These are phyloP conservation scores for Andrena dorsata DNA, from an alignment of 2,888 invertebrate genomes.

Conservation along the genomic window DNA sequence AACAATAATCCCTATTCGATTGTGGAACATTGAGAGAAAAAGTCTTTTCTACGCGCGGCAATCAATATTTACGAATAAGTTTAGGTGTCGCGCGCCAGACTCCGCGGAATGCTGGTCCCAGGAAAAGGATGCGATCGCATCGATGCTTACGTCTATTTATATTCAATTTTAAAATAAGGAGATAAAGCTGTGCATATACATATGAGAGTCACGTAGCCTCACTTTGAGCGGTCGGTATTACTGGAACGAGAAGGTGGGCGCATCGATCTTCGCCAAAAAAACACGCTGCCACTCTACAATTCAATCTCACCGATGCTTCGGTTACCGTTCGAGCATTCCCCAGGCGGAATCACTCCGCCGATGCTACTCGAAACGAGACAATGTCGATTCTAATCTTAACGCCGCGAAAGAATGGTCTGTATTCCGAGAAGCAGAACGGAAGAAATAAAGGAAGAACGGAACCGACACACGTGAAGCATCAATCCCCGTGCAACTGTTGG, in stretches of 20 bases:
- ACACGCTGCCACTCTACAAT: constrained; percentile 36
- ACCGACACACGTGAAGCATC: constrained; percentile 29
- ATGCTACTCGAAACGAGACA: neutral
- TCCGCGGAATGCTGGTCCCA: neutral
- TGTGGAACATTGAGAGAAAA: neutral
- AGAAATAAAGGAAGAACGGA: neutral
- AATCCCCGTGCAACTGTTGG: constrained; percentile 37
- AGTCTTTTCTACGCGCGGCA: neutral
- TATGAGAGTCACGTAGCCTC: constrained; percentile 49
- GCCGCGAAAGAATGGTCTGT: neutral
- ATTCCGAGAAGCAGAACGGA: neutral
- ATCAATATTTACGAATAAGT: neutral
- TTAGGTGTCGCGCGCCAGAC: neutral
- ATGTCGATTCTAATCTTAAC: neutral
- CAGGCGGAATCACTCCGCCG: constrained; percentile 3
- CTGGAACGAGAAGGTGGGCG: constrained; percentile 65
- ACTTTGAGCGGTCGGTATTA: constrained; percentile 60
- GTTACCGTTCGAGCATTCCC: constrained; percentile 3
- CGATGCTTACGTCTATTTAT: constrained; percentile 45
- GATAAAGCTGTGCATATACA: constrained; percentile 43
- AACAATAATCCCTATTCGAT: neutral
- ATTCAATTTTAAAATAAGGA: constrained; percentile 56
- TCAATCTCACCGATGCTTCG: constrained; percentile 41
- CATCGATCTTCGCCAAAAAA: constrained; percentile 67
- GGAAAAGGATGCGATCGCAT: constrained; percentile 22